Evolutionary conservation across 2,113 vertebrate genomes (phyloP), one percentile per base, ranked within the genome.

Genomic region (Brachyistius frenatus): DNA sequence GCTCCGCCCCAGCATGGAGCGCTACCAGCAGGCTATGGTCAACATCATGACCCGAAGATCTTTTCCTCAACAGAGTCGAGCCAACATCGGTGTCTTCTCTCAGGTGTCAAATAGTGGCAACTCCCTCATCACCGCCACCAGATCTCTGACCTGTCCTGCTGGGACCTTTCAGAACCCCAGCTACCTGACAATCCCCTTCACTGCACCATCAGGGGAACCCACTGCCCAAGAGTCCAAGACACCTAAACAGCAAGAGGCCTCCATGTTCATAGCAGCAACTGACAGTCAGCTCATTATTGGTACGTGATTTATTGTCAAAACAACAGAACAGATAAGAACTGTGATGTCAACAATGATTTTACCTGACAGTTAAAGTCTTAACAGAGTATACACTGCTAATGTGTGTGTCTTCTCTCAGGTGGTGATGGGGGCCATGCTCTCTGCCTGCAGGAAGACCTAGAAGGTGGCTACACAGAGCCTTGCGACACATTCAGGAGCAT

Each of bases 401-500:
- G 8, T 15, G 2, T n/a, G 14, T 72, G 7, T 87, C n/a, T n/a
- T 76, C 15, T 68, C 36, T 16, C 84, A 96, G 96, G 96, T 54
- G 96, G 96, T 1, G 95, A 96, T 0, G 94, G 94, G 5, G 96
- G 96, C 8, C 93, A 95, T 7, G 96, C 94, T 1, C 76, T 97
- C 56, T 92, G 77, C 80, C 86, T 97, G 2, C 90, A 93, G 0
- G 84, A 92, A 35, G 89, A 89, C 69, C 92, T 97, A 30, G 71
- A 91, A 50, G 69, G 68, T 66, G 96, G 96, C 7, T 90, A 0
- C 83, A 95, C 95, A 0, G 94, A 95, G 77, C 74, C 5, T 52
- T 96, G 96, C 13, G 94, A 96, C 84, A 96, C 96, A 2, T 97
- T 97, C 5, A 94, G 95, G 81, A 97, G 95, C 83, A 89, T 83